A percentile compares a stretch with the other conserved stretches of the same genome.
Conservation (phyloP, 2,113 vertebrate species). For the Callospermophilus lateralis region DNA sequence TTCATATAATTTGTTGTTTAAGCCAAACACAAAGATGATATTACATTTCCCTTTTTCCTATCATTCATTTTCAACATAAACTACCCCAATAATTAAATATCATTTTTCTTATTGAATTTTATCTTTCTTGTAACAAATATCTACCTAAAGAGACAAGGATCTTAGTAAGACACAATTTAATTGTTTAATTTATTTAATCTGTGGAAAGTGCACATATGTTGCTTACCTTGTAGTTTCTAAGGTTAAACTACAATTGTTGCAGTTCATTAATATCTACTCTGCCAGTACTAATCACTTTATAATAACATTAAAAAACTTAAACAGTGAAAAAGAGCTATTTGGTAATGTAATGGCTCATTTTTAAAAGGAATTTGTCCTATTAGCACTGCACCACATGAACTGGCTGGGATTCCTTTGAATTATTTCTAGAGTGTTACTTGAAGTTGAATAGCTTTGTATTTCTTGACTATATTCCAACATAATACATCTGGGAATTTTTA, state of each 20-base stretch:
- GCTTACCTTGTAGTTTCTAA: background rate
- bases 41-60: background rate
- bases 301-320: conserved; percentile 59
- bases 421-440: conserved; percentile 5
- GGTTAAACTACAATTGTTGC: background rate
- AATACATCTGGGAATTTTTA: background rate
- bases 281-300: background rate
- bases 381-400: background rate
- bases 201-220: background rate
- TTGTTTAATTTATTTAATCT: conserved; percentile 36
- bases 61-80: conserved; percentile 6
- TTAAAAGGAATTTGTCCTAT: background rate
- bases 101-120: background rate
- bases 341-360: conserved; percentile 35
- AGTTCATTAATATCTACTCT: conserved; percentile 56
- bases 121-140: background rate
- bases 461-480: background rate
- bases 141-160: background rate
- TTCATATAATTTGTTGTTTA: conserved; percentile 32
- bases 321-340: background rate
- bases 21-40: background rate
- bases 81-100: background rate
- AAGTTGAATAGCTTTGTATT: background rate
- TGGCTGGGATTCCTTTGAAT: background rate
- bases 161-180: conserved; percentile 39